phyloP scores from a whole-genome alignment of 1,140 invertebrate genomes.

The Drosophila novamexicana region DNA sequence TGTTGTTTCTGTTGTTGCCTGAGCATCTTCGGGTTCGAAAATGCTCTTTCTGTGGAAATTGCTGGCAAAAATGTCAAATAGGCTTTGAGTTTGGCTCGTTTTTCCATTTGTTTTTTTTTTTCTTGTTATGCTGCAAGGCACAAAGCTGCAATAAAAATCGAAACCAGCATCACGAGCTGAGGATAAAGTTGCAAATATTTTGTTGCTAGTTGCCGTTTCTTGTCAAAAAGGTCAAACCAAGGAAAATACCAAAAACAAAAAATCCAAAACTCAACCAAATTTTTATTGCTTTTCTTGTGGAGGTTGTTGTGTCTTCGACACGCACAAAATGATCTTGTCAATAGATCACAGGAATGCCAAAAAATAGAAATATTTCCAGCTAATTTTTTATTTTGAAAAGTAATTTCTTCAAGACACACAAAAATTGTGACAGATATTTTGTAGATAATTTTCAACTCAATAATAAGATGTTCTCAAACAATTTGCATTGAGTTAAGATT shows the following conservation, averaged over 20 bases:
- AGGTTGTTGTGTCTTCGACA: slow-evolving; percentile 4
- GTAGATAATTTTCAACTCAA: no score
- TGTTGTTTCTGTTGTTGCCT: slow-evolving; percentile 19
- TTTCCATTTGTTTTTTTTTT: neutral
- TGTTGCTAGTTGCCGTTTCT: slow-evolving; percentile 41
- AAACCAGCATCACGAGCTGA: slow-evolving; percentile 77
- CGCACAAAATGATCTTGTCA: slow-evolving; percentile 35
- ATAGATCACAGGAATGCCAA: slow-evolving; percentile 7
- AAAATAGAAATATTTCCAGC: neutral
- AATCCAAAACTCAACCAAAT: slow-evolving; percentile 22
- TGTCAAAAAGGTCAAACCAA: slow-evolving; percentile 76
- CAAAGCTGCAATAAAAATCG: slow-evolving; percentile 56
- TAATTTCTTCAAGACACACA: no score
- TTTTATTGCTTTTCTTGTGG: slow-evolving; percentile 26
- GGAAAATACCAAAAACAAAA: slow-evolving; percentile 61
- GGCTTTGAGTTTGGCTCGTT: slow-evolving; percentile 49
- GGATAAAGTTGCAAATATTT: slow-evolving; percentile 76
- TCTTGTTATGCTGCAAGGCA: slow-evolving; percentile 31
- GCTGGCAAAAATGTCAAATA: slow-evolving; percentile 79
- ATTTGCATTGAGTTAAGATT: no score
- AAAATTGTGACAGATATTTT: no score
- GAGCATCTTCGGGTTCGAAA: slow-evolving; percentile 55
- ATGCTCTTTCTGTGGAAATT: slow-evolving; percentile 76
- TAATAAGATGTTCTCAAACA: no score
- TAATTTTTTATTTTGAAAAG: neutral